Percentiles rank a stretch among this genome's conserved stretches.
These are phyloP conservation scores for Rhimphoctona megacephalus DNA, from an alignment of 2,888 invertebrate species.

Conservation along the genomic window DNA sequence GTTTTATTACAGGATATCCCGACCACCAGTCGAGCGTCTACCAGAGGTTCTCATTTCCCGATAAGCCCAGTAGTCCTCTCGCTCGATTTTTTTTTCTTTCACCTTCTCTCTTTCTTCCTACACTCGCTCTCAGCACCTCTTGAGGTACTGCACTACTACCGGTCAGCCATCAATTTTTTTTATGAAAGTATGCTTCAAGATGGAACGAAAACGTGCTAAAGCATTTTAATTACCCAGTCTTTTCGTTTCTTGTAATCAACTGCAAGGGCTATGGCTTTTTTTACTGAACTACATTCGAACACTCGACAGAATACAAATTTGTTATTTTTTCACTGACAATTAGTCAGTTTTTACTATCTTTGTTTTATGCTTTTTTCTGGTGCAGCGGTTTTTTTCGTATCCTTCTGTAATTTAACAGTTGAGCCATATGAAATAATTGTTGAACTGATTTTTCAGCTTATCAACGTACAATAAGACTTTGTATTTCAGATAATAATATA, in stretches of 20 bases:
- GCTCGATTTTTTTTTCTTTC: constrained; percentile 20
- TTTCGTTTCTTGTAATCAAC: constrained; percentile 9
- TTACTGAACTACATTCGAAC: not conserved
- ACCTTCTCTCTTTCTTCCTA: not conserved
- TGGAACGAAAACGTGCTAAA: constrained; percentile 29
- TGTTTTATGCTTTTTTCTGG: not conserved
- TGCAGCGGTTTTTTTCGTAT: not conserved
- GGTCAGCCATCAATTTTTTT: constrained; percentile 25
- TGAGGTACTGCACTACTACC: constrained; percentile 31
- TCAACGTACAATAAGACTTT: not conserved
- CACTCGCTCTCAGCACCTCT: constrained; percentile 23
- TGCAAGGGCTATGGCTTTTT: not conserved
- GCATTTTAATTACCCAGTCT: constrained; percentile 3
- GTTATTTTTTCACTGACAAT: constrained; percentile 9
- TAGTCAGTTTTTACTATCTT: not conserved
- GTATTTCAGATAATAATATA: not conserved
- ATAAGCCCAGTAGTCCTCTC: constrained; percentile 67
- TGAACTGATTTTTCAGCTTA: not conserved
- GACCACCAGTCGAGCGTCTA: constrained; percentile 69
- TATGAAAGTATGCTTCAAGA: constrained; percentile 13
- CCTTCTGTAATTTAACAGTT: not conserved
- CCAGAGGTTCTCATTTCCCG: constrained; percentile 73
- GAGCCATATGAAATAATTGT: no score
- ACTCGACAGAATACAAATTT: not conserved
- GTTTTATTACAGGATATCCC: constrained; percentile 78